Evolutionary conservation across 2,797 vertebrate genomes (phyloP).

Genomic region (Macropodus opercularis): DNA sequence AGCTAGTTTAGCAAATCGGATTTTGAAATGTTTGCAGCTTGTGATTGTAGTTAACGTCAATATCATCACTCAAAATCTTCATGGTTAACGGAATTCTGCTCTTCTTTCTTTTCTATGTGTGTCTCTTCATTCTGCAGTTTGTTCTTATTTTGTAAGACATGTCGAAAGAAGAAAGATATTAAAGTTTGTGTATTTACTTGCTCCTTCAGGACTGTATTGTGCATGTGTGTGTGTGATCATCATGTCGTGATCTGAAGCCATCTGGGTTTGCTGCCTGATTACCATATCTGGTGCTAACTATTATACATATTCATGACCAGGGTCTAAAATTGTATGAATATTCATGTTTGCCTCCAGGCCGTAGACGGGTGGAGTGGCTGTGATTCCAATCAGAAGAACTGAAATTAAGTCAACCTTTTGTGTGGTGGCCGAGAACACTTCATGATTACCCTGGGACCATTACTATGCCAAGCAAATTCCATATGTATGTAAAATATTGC

Average conservation of each 20-base stretch:
- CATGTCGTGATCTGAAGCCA: slow-evolving; percentile 72
- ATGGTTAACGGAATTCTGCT: too few species aligned
- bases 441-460: slow-evolving; percentile 28
- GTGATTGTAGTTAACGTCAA: too few species aligned
- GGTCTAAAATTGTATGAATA: slow-evolving; percentile 69
- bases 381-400: slow-evolving; percentile 63
- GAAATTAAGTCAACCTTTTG: slow-evolving; percentile 56
- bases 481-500: slow-evolving; percentile 30
- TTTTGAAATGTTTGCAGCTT: too few species aligned
- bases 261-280: slow-evolving; percentile 69
- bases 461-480: slow-evolving; percentile 21
- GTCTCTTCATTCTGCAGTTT: slow-evolving; percentile 6
- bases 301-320: slow-evolving; percentile 72
- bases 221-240: slow-evolving; percentile 59
- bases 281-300: slow-evolving; percentile 71
- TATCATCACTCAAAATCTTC: too few species aligned
- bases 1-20: too few species aligned
- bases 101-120: too few species aligned
- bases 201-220: slow-evolving; percentile 15
- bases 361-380: slow-evolving; percentile 55
- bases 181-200: neutral
- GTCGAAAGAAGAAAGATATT: slow-evolving; percentile 24
- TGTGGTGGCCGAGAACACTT: slow-evolving; percentile 41
- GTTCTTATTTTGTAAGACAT: slow-evolving; percentile 12
- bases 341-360: slow-evolving; percentile 68